Base-by-base conservation (phyloP, 2,797 vertebrate genomes). In the Huso huso region DNA sequence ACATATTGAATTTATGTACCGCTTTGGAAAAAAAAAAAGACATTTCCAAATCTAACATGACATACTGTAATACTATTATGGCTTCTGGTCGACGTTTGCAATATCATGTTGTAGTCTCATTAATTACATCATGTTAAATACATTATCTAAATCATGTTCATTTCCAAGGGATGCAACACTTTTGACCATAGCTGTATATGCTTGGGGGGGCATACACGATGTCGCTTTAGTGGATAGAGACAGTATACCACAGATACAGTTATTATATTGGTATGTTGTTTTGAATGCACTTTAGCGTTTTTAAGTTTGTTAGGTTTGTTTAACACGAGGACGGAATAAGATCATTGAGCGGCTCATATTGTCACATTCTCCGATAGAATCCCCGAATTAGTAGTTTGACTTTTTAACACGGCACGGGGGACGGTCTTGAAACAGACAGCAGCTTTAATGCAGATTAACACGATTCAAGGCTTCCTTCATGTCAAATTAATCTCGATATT, bases 381-480 rank as follows among this genome's bases (percentile, higher is more conserved):
- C 52, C 12, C 53, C 18, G 9, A 65, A 66, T 49, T 63, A 8
- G 15, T 62, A 51, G 49, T 71, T 48, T 62, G 69, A 63, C 62
- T 67, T 37, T 49, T 71, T 61, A 37, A 12, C 12, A 49, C 61
- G 65, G 61, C 23, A n/a, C 9, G 9, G 23, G 60, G 68, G 50
- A 63, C 48, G 52, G n/a, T 72, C 52, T 66, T 62, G 65, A 68
- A 71, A 58, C 68, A 72, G 69, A 64, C 74, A 70, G 62, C 71
- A 10, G 52, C 64, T 66, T 12, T 48, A 55, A 51, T 55, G 61
- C 11, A 64, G 53, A 48, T 66, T 37, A 58, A 51, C 66, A 61
- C 49, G 51, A 51, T 57, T 66, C 18, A 61, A 66, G 12, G 61
- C 58, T 11, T 8, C 18, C 49, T 57, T 66, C 23, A 57, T 66